phyloP scores from a whole-genome alignment of 2,113 vertebrate genomes.

The Rhegmatorhina hoffmannsi region DNA sequence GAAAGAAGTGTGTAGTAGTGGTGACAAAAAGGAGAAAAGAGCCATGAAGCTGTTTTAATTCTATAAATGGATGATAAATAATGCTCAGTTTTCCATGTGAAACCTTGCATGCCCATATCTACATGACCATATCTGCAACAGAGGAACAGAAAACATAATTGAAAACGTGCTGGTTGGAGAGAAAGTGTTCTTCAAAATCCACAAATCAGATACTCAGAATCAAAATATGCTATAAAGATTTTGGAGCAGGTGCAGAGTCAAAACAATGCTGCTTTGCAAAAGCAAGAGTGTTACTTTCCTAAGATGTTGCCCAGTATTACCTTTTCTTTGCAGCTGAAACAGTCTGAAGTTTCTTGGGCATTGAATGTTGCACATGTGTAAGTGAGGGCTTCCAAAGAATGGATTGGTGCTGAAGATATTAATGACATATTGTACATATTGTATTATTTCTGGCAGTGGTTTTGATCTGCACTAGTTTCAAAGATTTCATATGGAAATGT shows the following conservation, averaged over 20 bases:
- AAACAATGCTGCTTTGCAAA: not conserved
- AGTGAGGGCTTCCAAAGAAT: not conserved
- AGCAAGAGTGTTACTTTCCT: not conserved
- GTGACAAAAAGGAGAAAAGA: not conserved
- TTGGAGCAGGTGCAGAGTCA: not conserved
- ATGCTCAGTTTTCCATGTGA: constrained; percentile 11
- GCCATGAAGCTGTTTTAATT: not conserved
- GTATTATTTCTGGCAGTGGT: not conserved
- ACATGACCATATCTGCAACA: constrained; percentile 8
- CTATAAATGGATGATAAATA: not conserved
- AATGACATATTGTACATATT: not conserved
- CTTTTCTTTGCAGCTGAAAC: not conserved
- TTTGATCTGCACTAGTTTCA: not conserved
- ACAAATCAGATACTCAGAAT: not conserved
- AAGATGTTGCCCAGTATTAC: not conserved
- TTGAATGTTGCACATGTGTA: not conserved
- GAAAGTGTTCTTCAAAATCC: constrained; percentile 32
- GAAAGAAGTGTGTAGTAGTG: not conserved
- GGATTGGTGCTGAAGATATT: not conserved
- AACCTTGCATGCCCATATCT: constrained; percentile 15
- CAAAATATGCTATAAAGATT: not conserved
- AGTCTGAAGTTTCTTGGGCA: not conserved
- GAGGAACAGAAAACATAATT: constrained; percentile 60
- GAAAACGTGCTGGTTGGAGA: constrained; percentile 68
- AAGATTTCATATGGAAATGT: not conserved